A percentile compares a stretch with the other conserved stretches of the same genome.
Conservation (phyloP, 2,888 invertebrate species). For the Orthonevra nobilis region DNA sequence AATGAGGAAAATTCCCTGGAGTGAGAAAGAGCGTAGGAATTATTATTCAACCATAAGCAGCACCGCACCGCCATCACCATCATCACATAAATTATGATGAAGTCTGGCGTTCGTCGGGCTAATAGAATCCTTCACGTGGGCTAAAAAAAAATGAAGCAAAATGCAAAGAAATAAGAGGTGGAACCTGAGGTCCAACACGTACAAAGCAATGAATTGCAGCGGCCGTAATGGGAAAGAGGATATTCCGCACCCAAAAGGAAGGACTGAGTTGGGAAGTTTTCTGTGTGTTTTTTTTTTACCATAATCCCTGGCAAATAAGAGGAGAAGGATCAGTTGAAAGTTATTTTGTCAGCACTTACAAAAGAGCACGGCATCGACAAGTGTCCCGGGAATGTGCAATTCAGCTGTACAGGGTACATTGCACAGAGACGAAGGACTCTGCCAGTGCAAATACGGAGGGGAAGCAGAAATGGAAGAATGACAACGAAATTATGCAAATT, state of each 20-base stretch:
- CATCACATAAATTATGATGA: constrained; percentile 9
- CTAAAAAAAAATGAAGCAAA: background rate
- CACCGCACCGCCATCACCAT: constrained; percentile 4
- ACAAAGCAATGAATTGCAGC: constrained; percentile 32
- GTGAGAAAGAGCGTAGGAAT: constrained; percentile 8
- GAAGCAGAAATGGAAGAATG: constrained; percentile 39
- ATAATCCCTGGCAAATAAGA: constrained; percentile 22
- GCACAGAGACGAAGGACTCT: background rate
- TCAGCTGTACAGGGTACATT: constrained; percentile 23
- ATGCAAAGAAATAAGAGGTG: background rate
- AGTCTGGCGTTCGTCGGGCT: constrained; percentile 17
- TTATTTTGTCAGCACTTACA: constrained; percentile 50
- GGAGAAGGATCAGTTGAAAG: constrained; percentile 44
- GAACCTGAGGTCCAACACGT: constrained; percentile 5
- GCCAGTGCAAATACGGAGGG: too few species aligned
- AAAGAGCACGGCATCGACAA: constrained; percentile 43
- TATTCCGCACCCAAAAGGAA: constrained; percentile 3
- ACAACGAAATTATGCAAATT: constrained; percentile 70
- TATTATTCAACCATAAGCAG: constrained; percentile 44
- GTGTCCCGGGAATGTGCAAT: constrained; percentile 40
- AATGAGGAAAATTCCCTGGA: background rate
- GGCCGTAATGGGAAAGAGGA: constrained; percentile 42
- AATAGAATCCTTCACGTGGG: constrained; percentile 50
- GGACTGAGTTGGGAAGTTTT: background rate
- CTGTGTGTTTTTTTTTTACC: background rate